Percentiles rank a stretch among this genome's conserved stretches.
phyloP scores from a whole-genome alignment of 2,888 invertebrate species.

The Ditula angustiorana region DNA sequence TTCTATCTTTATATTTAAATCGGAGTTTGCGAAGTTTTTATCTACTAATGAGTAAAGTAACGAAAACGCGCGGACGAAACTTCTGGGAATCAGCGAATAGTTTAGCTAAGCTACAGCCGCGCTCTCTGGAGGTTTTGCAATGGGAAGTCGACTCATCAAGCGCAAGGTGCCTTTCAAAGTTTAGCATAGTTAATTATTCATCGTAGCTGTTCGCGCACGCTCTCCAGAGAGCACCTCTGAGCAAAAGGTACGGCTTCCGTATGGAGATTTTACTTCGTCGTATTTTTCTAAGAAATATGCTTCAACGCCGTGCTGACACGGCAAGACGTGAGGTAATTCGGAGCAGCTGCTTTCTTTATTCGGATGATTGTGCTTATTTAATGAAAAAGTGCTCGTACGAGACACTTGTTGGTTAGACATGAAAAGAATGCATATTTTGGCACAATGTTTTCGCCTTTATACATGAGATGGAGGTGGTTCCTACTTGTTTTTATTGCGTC shows the following conservation, averaged over 20 bases:
- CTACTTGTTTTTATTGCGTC: no score
- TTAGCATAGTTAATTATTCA: constrained; percentile 68
- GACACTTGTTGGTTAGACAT: background rate
- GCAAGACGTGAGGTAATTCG: constrained; percentile 31
- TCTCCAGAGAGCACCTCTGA: constrained; percentile 51
- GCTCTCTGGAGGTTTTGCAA: constrained; percentile 47
- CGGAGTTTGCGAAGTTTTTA: no score
- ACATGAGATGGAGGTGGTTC: no score
- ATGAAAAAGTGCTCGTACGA: constrained; percentile 10
- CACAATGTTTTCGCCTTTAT: no score
- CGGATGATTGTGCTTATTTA: constrained; percentile 29
- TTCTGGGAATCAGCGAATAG: constrained; percentile 23
- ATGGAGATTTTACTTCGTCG: constrained; percentile 55
- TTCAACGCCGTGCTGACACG: constrained; percentile 25
- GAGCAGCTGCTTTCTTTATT: constrained; percentile 33
- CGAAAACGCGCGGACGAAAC: constrained; percentile 7
- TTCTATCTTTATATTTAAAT: no score
- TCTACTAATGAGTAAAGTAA: constrained; percentile 10
- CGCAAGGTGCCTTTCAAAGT: constrained; percentile 55
- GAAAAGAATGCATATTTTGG: background rate
- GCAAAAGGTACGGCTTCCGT: constrained; percentile 52
- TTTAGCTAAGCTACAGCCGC: background rate
- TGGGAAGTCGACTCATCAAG: constrained; percentile 52
- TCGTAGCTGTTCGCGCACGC: constrained; percentile 56
- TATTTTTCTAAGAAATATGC: constrained; percentile 42